These are phyloP conservation scores for Antitype chi DNA, from an alignment of 2,888 invertebrate genomes.

Conservation along the genomic window DNA sequence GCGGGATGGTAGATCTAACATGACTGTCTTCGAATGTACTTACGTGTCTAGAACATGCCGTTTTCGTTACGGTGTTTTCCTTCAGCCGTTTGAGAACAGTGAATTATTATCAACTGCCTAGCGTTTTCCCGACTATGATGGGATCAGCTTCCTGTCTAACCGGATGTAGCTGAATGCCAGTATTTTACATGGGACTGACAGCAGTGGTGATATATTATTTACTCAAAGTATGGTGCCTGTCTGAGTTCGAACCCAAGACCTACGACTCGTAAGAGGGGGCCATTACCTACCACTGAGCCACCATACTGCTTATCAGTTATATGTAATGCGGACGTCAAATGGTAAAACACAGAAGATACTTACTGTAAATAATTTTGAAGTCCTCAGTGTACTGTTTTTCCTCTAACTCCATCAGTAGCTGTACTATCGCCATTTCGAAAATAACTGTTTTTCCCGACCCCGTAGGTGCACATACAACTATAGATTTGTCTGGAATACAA, in stretches of 20 bases:
- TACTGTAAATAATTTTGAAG: slow-evolving; percentile 94
- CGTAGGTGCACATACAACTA: slow-evolving; percentile 95
- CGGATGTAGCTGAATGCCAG: no score
- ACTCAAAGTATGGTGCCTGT: not conserved
- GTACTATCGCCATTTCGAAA: slow-evolving; percentile 95
- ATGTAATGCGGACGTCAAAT: not conserved
- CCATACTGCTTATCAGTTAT: not conserved
- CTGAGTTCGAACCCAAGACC: not conserved
- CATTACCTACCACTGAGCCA: not conserved
- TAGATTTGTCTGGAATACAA: slow-evolving; percentile 90
- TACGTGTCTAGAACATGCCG: no score
- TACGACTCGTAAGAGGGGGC: not conserved
- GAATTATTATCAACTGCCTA: not conserved
- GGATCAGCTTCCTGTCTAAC: no score
- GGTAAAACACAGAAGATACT: slow-evolving; percentile 48
- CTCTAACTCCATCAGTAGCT: slow-evolving; percentile 91
- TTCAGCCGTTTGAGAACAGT: not conserved
- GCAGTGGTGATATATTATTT: not conserved
- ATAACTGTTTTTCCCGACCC: slow-evolving; percentile 96
- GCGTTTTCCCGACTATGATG: no score
- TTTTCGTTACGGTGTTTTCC: not conserved
- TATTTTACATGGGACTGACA: no score
- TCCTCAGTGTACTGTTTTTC: slow-evolving; percentile 80
- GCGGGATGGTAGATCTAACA: no score
- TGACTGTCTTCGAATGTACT: no score